Percentiles rank a stretch among this genome's conserved stretches.
phyloP scores from a whole-genome alignment of 1,140 invertebrate species.

The Mesaphorura yosii region DNA sequence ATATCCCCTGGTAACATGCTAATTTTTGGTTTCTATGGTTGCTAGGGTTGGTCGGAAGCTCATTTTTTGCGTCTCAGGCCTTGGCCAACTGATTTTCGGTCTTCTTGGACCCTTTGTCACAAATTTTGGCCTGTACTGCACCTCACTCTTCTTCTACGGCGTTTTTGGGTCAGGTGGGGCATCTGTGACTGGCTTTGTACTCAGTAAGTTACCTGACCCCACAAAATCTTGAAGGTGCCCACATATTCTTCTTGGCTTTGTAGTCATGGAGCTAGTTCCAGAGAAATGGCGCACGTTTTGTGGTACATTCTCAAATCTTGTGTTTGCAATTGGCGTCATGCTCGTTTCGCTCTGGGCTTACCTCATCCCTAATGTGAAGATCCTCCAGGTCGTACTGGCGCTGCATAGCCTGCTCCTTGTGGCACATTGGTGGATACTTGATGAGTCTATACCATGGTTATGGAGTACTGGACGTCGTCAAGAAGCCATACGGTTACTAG shows the following conservation, averaged over 20 bases:
- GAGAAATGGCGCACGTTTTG: slow-evolving; percentile 27
- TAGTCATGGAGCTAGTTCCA: slow-evolving; percentile 30
- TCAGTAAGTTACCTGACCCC: slow-evolving; percentile 30
- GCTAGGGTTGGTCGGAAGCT: slow-evolving; percentile 57
- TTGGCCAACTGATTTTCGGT: slow-evolving; percentile 26
- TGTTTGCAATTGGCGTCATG: slow-evolving; percentile 28
- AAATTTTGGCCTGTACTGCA: slow-evolving; percentile 21
- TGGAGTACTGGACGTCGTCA: slow-evolving; percentile 60
- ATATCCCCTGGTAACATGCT: not conserved
- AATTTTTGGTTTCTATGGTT: not conserved
- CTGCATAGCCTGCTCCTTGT: slow-evolving; percentile 58
- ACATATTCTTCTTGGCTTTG: too few relatives aligned
- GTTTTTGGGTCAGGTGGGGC: slow-evolving; percentile 30
- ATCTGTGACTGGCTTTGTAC: slow-evolving; percentile 31
- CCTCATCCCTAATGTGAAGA: slow-evolving; percentile 19
- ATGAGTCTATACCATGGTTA: slow-evolving; percentile 72
- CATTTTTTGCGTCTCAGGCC: slow-evolving; percentile 52
- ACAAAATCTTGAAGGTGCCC: too few relatives aligned
- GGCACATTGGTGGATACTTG: slow-evolving; percentile 69
- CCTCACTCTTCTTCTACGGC: slow-evolving; percentile 27
- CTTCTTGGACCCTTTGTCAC: slow-evolving; percentile 25
- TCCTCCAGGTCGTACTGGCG: slow-evolving; percentile 67
- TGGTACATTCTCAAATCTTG: slow-evolving; percentile 26
- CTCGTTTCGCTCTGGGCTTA: slow-evolving; percentile 26
- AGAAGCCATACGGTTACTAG: slow-evolving; percentile 58